A percentile compares a stretch with the other conserved stretches of the same genome.
Conservation (phyloP, 1,140 invertebrate species). For the Nymphalis io region DNA sequence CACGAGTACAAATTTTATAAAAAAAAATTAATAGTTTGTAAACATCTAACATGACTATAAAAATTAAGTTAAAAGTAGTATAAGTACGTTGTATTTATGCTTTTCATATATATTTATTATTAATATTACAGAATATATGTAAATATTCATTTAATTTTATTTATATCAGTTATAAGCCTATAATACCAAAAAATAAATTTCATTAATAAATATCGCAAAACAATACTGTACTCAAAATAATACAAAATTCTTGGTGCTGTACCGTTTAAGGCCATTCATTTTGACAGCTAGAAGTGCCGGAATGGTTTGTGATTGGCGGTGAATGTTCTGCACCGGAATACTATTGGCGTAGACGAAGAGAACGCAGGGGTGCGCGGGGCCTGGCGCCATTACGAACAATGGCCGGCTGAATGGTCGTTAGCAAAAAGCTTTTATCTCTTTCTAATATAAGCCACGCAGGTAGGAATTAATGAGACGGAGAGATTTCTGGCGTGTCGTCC, state of each 20-base stretch:
- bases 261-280: slow-evolving; percentile 67
- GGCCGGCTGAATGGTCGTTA: slow-evolving; percentile 73
- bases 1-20: too few species aligned
- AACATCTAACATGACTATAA: too few species aligned
- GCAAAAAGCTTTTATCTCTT: slow-evolving; percentile 80
- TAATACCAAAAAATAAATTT: background rate
- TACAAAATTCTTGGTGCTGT: slow-evolving; percentile 52
- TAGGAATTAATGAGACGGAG: slow-evolving; percentile 79
- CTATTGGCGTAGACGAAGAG: slow-evolving; percentile 77
- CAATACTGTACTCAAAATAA: slow-evolving; percentile 17
- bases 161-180: background rate
- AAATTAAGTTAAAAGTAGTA: too few species aligned
- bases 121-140: too few species aligned
- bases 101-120: too few species aligned
- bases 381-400: slow-evolving; percentile 77
- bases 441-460: slow-evolving; percentile 77
- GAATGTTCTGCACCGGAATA: slow-evolving; percentile 78
- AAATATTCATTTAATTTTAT: background rate
- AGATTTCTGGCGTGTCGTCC: slow-evolving; percentile 60
- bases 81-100: too few species aligned
- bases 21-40: too few species aligned
- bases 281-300: slow-evolving; percentile 79
- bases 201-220: slow-evolving; percentile 2
- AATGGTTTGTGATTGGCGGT: slow-evolving; percentile 80
- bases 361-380: slow-evolving; percentile 67